A percentile compares a stretch with the other conserved stretches of the same genome.
These are phyloP conservation scores for Achatina immaculata DNA, from an alignment of 1,140 invertebrate species.

Conservation along the genomic window DNA sequence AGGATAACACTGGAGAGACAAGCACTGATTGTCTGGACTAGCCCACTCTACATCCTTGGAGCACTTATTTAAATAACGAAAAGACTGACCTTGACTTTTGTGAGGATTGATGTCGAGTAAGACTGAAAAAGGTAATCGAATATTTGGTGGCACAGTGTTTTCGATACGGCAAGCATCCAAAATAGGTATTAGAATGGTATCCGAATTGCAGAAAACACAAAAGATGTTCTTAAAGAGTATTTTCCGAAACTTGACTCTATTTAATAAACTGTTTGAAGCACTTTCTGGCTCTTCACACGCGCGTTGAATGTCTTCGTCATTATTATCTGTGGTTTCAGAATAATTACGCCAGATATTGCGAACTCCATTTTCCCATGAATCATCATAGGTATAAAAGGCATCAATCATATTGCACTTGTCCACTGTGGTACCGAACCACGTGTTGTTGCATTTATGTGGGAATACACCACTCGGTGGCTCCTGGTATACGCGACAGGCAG, in stretches of 20 bases:
- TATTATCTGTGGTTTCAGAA: no score
- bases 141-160: no score
- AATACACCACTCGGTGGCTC: background rate
- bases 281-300: background rate
- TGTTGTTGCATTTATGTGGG: background rate
- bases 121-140: background rate
- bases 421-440: background rate
- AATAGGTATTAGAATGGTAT: no score
- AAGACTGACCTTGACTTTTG: no score
- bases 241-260: background rate
- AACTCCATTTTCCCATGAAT: background rate
- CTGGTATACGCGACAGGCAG: background rate
- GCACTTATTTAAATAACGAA: background rate
- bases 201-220: slow-evolving; percentile 11
- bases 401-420: background rate
- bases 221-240: background rate
- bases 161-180: no score
- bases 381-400: background rate
- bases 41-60: background rate
- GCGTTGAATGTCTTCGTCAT: background rate
- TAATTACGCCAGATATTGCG: background rate
- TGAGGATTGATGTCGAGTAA: background rate
- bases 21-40: background rate
- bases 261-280: no score
- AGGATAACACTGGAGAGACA: background rate